These are phyloP conservation scores for Odobenus rosmarus DNA, from an alignment of 2,113 vertebrate genomes.

Conservation along the genomic window DNA sequence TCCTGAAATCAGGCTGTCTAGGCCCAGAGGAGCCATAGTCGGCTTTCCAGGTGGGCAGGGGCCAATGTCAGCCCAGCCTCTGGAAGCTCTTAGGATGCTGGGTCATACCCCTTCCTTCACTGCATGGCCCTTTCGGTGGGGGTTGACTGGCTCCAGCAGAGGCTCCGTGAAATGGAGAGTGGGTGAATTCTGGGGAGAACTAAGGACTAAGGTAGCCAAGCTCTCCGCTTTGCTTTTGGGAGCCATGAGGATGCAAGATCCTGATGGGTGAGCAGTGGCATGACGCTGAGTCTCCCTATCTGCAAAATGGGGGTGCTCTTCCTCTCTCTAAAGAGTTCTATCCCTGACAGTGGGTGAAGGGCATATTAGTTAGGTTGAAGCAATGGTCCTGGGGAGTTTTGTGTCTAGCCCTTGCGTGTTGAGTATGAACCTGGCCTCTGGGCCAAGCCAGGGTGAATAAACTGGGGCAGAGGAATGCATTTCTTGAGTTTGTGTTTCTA, in stretches of 20 bases:
- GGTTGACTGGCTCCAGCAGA: background rate
- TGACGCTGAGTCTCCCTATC: background rate
- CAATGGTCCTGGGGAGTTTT: background rate
- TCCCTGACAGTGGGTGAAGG: background rate
- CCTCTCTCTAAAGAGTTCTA: background rate
- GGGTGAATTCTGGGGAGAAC: background rate
- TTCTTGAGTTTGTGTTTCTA: constrained; percentile 44
- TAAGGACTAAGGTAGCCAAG: background rate
- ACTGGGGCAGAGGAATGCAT: constrained; percentile 33
- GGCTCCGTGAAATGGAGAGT: background rate
- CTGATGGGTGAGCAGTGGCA: background rate
- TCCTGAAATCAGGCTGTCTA: background rate
- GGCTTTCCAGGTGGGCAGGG: background rate
- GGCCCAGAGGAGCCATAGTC: background rate
- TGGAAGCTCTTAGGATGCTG: background rate
- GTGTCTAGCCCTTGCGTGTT: background rate
- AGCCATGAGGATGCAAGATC: background rate
- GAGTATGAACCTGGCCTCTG: constrained; percentile 21
- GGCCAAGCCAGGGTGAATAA: constrained; percentile 47
- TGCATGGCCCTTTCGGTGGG: background rate
- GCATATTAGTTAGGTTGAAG: background rate
- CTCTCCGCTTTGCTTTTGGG: background rate
- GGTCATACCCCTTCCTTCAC: background rate
- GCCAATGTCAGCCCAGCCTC: background rate
- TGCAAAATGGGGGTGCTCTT: background rate